These are phyloP conservation scores for Tetramorium alpestre DNA, from an alignment of 1,140 invertebrate genomes.

Conservation along the genomic window DNA sequence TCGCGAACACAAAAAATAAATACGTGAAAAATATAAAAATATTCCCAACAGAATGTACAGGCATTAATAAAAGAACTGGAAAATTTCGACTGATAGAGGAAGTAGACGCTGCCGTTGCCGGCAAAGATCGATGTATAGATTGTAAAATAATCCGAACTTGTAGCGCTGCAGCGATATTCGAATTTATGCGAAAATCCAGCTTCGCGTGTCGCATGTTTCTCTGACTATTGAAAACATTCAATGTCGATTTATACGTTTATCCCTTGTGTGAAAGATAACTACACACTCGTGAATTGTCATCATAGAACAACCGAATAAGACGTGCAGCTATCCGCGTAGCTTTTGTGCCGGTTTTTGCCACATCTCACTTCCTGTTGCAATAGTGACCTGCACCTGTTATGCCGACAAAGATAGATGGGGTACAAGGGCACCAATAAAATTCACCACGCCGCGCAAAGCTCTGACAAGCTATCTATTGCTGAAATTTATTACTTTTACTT, in stretches of 20 bases:
- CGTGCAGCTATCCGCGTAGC: constrained; percentile 3
- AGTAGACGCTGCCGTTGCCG: not conserved
- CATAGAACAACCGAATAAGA: not conserved
- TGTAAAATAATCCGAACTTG: constrained; percentile 24
- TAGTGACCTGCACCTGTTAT: not conserved
- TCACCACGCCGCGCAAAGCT: not conserved
- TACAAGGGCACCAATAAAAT: constrained; percentile 43
- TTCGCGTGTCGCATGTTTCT: not conserved
- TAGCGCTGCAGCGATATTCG: not conserved
- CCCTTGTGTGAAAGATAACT: not conserved
- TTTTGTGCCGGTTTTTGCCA: not conserved
- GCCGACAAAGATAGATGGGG: constrained; percentile 37
- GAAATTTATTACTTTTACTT: constrained; percentile 33
- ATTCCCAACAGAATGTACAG: not conserved
- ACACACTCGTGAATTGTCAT: constrained; percentile 18
- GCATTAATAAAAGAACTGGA: not conserved
- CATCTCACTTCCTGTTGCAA: not conserved
- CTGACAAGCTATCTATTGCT: constrained; percentile 38
- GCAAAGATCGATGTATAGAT: not conserved
- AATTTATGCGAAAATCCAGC: constrained; percentile 6
- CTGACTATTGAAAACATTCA: constrained; percentile 17
- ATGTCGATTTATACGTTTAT: constrained; percentile 5
- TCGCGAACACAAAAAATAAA: constrained; percentile 10
- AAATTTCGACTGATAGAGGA: not conserved
- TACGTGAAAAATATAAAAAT: not conserved